Evolutionary conservation across 1,140 invertebrate genomes (phyloP), one percentile per base, ranked within the genome.

Genomic region (Drosophila tristis): DNA sequence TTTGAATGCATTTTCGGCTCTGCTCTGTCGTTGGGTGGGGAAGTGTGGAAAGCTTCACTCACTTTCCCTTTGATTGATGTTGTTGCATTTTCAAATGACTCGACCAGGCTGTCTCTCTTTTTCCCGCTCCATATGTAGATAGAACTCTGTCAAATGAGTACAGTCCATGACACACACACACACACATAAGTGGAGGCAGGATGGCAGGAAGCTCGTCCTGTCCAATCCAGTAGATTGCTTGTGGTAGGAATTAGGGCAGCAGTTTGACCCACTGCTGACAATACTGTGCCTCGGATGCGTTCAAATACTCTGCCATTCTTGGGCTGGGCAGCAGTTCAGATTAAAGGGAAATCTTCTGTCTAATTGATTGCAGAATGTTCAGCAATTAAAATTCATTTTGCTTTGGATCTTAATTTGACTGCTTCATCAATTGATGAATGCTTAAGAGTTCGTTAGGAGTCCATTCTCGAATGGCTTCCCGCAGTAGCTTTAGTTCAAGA

Each of bases 21-120:
- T 39, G 31, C 2, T 31, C 31, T 31, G 31, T 9, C 31, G 31
- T 9, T 31, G 8, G 31, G 8, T 9, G 31, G 31, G 31, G 59
- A 57, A 11, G 23, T 26, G 16, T 4, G 16, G 42, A 53, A 31
- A 8, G 42, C 65, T 74, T 13, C 57, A 62, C 63, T 73, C 71
- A 79, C 80, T 84, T 79, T 84, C 67, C 59, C 75, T 76, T 73
- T 85, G 80, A 85, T 85, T 84, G 67, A 85, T 79, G 80, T 84
- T 66, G 66, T 64, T 82, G 62, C 71, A 75, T 62, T 56, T 65
- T 78, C 68, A 55, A 80, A 59, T 70, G 78, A 74, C 78, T 70
- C 59, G 53, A 51, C 75, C 31, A 42, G 47, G 23, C 5, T 54
- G 31, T 54, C 15, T 39, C 47, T 39, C 45, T 16, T 48, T 9